Evolutionary conservation across 2,113 vertebrate genomes (phyloP).

Genomic region (Mobula birostris): DNA sequence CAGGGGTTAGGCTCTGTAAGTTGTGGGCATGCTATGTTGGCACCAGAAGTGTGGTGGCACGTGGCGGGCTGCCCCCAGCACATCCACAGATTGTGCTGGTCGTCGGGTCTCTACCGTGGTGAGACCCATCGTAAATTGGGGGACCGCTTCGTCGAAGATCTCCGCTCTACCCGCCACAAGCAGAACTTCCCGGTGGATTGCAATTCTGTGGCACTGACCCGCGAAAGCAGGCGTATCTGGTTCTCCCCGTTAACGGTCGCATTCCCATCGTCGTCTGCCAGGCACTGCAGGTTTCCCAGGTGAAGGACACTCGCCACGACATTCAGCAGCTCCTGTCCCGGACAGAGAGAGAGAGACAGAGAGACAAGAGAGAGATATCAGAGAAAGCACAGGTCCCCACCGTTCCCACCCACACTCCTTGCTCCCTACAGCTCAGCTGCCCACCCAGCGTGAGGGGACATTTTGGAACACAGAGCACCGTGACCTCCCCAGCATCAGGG

Average conservation of each 20-base stretch:
- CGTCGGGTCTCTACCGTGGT: too few species aligned
- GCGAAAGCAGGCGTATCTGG: slow-evolving; percentile 87
- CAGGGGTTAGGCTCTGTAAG: too few species aligned
- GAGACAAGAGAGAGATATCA: background rate
- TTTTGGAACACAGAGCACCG: too few species aligned
- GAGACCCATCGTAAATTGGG: too few species aligned
- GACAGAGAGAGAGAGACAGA: slow-evolving; percentile 33
- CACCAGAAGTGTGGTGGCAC: too few species aligned
- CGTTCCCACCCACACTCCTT: background rate
- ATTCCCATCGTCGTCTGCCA: slow-evolving; percentile 73
- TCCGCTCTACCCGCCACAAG: too few species aligned
- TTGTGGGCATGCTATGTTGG: too few species aligned
- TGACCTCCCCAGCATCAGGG: background rate
- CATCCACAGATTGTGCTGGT: too few species aligned
- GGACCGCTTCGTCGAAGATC: too few species aligned
- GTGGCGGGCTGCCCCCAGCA: too few species aligned
- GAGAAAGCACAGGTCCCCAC: background rate
- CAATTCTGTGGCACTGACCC: slow-evolving; percentile 59
- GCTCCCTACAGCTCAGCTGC: background rate
- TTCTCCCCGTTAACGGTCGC: slow-evolving; percentile 82
- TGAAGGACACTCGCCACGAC: slow-evolving; percentile 90
- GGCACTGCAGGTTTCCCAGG: slow-evolving; percentile 87
- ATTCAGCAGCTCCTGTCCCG: slow-evolving; percentile 77
- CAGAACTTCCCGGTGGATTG: too few species aligned
- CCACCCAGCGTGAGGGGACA: too few species aligned